Evolutionary conservation across 2,797 vertebrate species (phyloP).

Genomic region (Falco cherrug): DNA sequence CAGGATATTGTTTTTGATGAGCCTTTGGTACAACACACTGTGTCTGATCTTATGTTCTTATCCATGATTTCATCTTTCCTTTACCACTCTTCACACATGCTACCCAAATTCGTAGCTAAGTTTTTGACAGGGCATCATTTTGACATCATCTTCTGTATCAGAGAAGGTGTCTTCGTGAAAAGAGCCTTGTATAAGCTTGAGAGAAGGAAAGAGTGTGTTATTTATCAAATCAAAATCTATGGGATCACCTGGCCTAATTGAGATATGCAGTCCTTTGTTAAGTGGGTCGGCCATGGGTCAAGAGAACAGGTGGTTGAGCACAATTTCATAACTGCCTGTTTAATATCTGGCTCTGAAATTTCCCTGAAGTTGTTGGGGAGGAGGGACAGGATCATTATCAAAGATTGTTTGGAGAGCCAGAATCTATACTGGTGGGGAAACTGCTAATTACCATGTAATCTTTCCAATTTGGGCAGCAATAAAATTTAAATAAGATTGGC

Average conservation of each 20-base stretch:
- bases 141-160: background rate
- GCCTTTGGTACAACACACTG: background rate
- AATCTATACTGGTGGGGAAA: conserved; percentile 75
- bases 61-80: background rate
- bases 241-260: conserved; percentile 70
- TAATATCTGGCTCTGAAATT: conserved; percentile 76
- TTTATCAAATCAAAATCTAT: conserved; percentile 51
- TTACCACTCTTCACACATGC: background rate
- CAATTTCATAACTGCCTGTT: conserved; percentile 72
- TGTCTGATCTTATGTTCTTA: background rate
- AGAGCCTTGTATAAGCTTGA: background rate
- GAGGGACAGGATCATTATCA: conserved; percentile 72
- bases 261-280: conserved; percentile 72
- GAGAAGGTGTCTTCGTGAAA: background rate
- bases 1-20: background rate
- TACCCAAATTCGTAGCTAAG: background rate
- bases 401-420: conserved; percentile 76
- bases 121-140: background rate
- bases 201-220: background rate
- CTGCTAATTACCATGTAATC: conserved; percentile 77
- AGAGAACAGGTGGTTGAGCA: conserved; percentile 75
- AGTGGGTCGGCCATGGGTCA: conserved; percentile 58
- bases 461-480: conserved; percentile 77
- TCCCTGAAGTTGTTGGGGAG: conserved; percentile 72
- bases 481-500: conserved; percentile 78